Base-by-base conservation (phyloP, 2,888 invertebrate genomes). In the Campaea margaritaria region DNA sequence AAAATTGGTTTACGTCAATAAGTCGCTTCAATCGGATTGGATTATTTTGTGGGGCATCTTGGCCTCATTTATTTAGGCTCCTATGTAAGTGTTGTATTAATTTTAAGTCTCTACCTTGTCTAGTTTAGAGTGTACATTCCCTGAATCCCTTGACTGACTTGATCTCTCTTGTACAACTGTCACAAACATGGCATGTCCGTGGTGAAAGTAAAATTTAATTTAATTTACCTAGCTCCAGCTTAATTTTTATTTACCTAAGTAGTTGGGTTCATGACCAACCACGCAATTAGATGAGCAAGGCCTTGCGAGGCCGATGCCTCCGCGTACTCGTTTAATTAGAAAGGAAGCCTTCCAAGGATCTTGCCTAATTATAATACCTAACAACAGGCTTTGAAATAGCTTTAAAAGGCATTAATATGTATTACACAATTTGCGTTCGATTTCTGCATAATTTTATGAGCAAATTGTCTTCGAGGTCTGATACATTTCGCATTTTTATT, bases 321-420 rank as follows among this genome's bases (percentile, higher is more conserved):
- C 31, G 41, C 42, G 42, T 58, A 38, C 48, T 27, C 15, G 27
- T n/a, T 10, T 46, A 58, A 50, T 67, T 70, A 65, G 66, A 70
- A 68, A 66, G 68, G 64, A 56, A 60, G 28, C 58, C 47, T 58
- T 47, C 61, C 59, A 27, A 62, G 62, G 62, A 59, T 60, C 58
- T 66, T 67, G 58, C 54, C 14, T 44, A 56, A 62, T 55, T 42
- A 15, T 31, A 31, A 27, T 31, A 1, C 9, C 31, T 9, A 34
- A 44, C 42, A 42, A 31, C 28, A 50, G 51, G 41, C 38, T 15
- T 27, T 49, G 62, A 51, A 60, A 56, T 56, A 43, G 28, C 42
- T 43, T 14, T 41, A 9, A 53, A 47, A 28, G 0, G 42, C 16
- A 46, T 50, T 41, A 50, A 43, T 55, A 51, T 43, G 47, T 55